A percentile compares a stretch with the other conserved stretches of the same genome.
These are phyloP conservation scores for Drosophila jambulina DNA, from an alignment of 1,140 invertebrate genomes.

Conservation along the genomic window DNA sequence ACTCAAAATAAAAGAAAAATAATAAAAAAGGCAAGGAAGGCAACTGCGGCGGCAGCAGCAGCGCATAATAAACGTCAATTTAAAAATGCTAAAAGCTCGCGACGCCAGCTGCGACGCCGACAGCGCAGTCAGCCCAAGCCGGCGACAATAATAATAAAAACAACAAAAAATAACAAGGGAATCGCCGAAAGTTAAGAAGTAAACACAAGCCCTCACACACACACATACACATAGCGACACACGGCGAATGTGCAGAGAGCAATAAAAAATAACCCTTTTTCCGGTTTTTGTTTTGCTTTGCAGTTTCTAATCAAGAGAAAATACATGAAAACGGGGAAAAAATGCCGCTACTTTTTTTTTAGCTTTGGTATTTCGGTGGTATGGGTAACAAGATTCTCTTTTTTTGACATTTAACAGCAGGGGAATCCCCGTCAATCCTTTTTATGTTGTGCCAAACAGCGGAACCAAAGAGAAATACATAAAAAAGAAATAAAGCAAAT, in stretches of 20 bases:
- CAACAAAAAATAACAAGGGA: slow-evolving; percentile 52
- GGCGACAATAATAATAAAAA: slow-evolving; percentile 76
- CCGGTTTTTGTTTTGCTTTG: slow-evolving; percentile 82
- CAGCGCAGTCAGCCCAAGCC: slow-evolving; percentile 64
- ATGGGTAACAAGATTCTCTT: slow-evolving; percentile 35
- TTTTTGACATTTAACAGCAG: slow-evolving; percentile 52
- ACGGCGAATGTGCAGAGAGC: slow-evolving; percentile 64
- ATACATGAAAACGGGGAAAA: slow-evolving; percentile 60
- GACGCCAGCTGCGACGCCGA: slow-evolving; percentile 20
- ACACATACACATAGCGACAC: slow-evolving; percentile 29
- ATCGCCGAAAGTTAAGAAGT: slow-evolving; percentile 81
- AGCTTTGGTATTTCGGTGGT: slow-evolving; percentile 11
- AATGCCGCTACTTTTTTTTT: slow-evolving; percentile 49
- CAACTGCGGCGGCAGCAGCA: slow-evolving; percentile 24
- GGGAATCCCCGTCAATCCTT: slow-evolving; percentile 37
- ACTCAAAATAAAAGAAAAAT: slow-evolving; percentile 43
- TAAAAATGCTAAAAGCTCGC: slow-evolving; percentile 79
- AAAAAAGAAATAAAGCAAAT: not conserved
- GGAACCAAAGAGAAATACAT: slow-evolving; percentile 17
- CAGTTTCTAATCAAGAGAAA: slow-evolving; percentile 82
- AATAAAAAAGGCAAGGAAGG: slow-evolving; percentile 33
- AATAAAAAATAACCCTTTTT: slow-evolving; percentile 83
- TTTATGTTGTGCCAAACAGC: slow-evolving; percentile 42
- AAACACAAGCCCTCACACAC: slow-evolving; percentile 58
- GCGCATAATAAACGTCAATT: slow-evolving; percentile 83